Base-by-base conservation (phyloP, 1,140 invertebrate species). In the Leptonema lineaticorne region DNA sequence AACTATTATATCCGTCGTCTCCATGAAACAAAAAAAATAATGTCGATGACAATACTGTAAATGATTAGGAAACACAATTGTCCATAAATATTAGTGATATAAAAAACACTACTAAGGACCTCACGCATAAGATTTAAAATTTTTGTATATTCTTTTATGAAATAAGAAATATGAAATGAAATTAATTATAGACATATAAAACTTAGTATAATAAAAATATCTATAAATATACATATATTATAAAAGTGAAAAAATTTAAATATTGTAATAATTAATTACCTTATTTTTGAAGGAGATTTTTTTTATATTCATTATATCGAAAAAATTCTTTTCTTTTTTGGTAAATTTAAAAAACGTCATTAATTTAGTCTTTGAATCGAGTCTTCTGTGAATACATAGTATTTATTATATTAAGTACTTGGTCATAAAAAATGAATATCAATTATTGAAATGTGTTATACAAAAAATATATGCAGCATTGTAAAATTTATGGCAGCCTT, bases 181-280 rank as follows among this genome's bases (percentile, higher is more conserved):
- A 26, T 53, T 53, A 41, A 41, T 41, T 41, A 41, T 41, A 41
- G 37, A 41, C n/a, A 37, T 37, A 37, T 37, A 53, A 16, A 53
- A 48, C 1, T 53, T 53, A 53, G 48, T 22, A 53, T 18, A 22
- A 53, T 16, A 53, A 53, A 53, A 16, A 41, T 11, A 14, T 41
- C 37, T 4, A 14, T 41, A 11, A 4, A 14, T 41, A 9, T 53
- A 53, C 14, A 18, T 26, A 7, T 24, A 53, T 24, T 53, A 53
- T 53, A 53, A 53, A 53, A 53, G 50, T 53, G 50, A 53, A 53
- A 53, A 53, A 22, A 53, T 53, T 53, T 53, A 22, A 53, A 26
- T 53, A 24, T 22, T 48, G 46, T 48, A 20, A 48, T 41, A 11
- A 41, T 41, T 41, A 41, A 41, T 41, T 41, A 41, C 37, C 37